Conservation (phyloP, 2,888 invertebrate species). For the Glaucopsyche alexis region DNA sequence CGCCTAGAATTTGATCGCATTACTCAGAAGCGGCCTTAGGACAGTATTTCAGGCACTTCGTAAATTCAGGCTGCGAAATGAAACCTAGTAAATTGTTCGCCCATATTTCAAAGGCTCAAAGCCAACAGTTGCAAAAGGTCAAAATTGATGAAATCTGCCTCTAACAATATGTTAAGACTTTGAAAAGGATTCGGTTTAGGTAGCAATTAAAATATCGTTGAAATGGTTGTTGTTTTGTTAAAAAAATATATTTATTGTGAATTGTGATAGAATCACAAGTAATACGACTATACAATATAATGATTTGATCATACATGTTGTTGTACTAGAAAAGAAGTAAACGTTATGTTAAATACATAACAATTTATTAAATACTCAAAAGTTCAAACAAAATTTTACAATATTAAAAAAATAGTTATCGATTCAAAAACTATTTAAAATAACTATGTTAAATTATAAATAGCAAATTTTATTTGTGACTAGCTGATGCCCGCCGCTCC, state of each 20-base stretch:
- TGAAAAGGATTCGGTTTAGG: neutral
- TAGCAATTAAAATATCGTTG: neutral
- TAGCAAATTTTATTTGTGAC: too few species aligned
- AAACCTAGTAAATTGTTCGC: slow-evolving; percentile 12
- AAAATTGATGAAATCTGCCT: neutral
- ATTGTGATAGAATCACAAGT: too few species aligned
- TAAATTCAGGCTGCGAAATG: neutral
- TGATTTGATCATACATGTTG: too few species aligned
- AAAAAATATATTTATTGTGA: neutral
- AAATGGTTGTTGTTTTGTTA: neutral
- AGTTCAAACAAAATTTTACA: too few species aligned
- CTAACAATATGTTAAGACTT: neutral
- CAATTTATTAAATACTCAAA: too few species aligned
- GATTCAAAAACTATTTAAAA: too few species aligned
- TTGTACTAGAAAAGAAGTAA: too few species aligned
- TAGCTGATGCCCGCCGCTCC: too few species aligned
- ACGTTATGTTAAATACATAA: too few species aligned
- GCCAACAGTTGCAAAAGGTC: neutral
- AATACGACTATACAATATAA: too few species aligned
- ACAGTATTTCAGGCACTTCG: neutral
- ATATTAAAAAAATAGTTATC: too few species aligned
- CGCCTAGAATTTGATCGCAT: neutral
- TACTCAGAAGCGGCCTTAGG: neutral
- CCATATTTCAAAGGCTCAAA: neutral
- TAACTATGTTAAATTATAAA: too few species aligned